These are phyloP conservation scores for Nipponacmea schrenckii DNA, from an alignment of 2,888 invertebrate species.

Conservation along the genomic window DNA sequence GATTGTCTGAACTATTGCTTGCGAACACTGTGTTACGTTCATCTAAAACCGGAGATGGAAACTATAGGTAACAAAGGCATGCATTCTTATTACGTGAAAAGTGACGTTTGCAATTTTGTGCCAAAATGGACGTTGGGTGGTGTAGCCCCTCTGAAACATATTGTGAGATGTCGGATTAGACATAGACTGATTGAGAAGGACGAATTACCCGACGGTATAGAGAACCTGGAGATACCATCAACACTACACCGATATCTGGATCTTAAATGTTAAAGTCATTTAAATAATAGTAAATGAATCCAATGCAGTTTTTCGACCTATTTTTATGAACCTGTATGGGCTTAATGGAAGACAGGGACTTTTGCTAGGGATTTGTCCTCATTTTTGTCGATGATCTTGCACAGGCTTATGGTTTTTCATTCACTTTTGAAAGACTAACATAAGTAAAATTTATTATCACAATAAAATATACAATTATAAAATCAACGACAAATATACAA, in stretches of 20 bases:
- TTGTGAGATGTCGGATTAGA: slow-evolving; percentile 2
- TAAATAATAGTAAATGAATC: too few relatives aligned
- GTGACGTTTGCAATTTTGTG: slow-evolving; percentile 1
- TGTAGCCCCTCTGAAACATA: slow-evolving; percentile 12
- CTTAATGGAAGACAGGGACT: too few relatives aligned
- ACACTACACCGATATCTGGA: slow-evolving; percentile 9
- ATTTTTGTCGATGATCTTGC: too few relatives aligned
- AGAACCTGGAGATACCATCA: background rate
- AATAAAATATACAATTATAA: too few relatives aligned
- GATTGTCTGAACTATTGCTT: slow-evolving; percentile 15
- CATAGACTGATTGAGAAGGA: background rate
- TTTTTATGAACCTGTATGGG: too few relatives aligned
- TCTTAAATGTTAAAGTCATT: background rate
- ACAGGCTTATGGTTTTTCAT: too few relatives aligned
- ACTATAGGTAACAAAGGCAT: background rate
- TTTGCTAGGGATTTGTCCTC: too few relatives aligned
- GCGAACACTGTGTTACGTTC: slow-evolving; percentile 2
- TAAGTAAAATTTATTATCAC: too few relatives aligned
- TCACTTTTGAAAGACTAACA: too few relatives aligned
- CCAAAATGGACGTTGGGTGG: background rate
- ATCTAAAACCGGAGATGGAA: background rate
- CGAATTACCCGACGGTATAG: slow-evolving; percentile 10
- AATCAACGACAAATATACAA: too few relatives aligned
- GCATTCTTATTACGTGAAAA: slow-evolving; percentile 15
- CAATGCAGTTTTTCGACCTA: too few relatives aligned